phyloP scores from a whole-genome alignment of 2,797 vertebrate species.

The Cygnus olor region DNA sequence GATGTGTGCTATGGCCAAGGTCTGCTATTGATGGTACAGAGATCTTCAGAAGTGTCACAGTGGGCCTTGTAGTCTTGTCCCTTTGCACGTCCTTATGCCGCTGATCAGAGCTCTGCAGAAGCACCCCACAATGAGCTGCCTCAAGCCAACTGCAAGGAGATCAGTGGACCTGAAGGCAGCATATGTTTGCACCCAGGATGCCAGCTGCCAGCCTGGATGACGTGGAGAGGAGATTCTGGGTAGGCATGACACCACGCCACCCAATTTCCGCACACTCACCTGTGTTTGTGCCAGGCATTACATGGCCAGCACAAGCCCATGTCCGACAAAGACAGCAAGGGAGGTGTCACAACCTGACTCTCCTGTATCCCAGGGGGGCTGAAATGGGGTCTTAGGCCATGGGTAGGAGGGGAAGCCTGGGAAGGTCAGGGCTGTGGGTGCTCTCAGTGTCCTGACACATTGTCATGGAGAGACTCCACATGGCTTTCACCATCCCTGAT shows the following conservation, averaged over 20 bases:
- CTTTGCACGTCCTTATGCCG: background rate
- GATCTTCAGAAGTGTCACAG: background rate
- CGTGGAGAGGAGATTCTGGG: background rate
- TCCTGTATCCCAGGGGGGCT: background rate
- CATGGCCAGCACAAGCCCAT: rapidly evolving
- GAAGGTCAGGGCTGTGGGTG: background rate
- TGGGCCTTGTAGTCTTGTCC: background rate
- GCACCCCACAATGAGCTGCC: background rate
- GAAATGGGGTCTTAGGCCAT: background rate
- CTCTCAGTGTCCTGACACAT: background rate
- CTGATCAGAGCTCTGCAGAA: background rate
- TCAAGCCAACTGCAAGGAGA: background rate
- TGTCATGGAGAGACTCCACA: background rate
- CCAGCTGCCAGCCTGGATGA: background rate
- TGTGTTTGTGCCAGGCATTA: rapidly evolving
- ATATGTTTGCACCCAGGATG: background rate
- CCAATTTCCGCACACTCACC: background rate
- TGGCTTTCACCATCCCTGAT: background rate
- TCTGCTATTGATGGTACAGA: rapidly evolving
- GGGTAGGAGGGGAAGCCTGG: too few relatives aligned
- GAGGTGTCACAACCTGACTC: background rate
- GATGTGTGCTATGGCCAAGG: background rate
- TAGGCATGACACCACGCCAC: background rate
- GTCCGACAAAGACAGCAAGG: background rate
- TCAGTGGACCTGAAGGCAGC: background rate